Conservation (phyloP, 2,888 invertebrate species). For the Mechanitis messenoides region DNA sequence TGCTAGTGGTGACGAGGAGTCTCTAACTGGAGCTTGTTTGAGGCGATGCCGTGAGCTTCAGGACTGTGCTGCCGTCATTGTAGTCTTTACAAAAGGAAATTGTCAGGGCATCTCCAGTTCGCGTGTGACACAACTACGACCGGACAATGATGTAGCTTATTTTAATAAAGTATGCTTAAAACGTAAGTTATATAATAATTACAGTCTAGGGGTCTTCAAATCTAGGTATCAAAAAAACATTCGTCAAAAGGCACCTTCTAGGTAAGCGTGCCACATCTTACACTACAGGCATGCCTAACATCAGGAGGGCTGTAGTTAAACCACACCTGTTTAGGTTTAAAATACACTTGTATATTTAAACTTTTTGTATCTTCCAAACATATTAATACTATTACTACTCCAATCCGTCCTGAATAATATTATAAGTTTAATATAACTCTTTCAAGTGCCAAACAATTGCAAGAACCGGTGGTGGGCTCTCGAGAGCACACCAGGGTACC, state of each 20-base stretch:
- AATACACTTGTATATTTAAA: not conserved
- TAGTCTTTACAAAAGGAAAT: slow-evolving; percentile 65
- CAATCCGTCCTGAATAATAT: not conserved
- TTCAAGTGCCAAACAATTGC: slow-evolving; percentile 63
- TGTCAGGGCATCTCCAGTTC: slow-evolving; percentile 63
- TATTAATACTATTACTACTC: no score
- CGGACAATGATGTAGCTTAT: slow-evolving; percentile 78
- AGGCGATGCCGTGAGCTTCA: slow-evolving; percentile 62
- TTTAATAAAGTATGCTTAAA: slow-evolving; percentile 80
- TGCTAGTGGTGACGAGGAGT: slow-evolving; percentile 64
- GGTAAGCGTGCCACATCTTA: no score
- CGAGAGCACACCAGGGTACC: slow-evolving; percentile 85
- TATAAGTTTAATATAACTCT: slow-evolving; percentile 7
- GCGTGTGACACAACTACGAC: slow-evolving; percentile 41
- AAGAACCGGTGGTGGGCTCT: slow-evolving; percentile 82
- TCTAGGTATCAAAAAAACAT: no score
- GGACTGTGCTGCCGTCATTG: slow-evolving; percentile 68
- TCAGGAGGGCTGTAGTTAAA: no score
- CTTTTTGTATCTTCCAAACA: no score
- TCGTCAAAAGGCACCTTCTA: no score
- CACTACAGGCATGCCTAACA: no score
- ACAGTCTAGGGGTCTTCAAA: not conserved
- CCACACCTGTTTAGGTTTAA: slow-evolving; percentile 7
- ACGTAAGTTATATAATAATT: slow-evolving; percentile 34
- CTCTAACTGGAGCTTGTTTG: slow-evolving; percentile 61